Percentiles rank a stretch among this genome's conserved stretches.
Conservation (phyloP, 2,797 vertebrate species). For the Merluccius polli region DNA sequence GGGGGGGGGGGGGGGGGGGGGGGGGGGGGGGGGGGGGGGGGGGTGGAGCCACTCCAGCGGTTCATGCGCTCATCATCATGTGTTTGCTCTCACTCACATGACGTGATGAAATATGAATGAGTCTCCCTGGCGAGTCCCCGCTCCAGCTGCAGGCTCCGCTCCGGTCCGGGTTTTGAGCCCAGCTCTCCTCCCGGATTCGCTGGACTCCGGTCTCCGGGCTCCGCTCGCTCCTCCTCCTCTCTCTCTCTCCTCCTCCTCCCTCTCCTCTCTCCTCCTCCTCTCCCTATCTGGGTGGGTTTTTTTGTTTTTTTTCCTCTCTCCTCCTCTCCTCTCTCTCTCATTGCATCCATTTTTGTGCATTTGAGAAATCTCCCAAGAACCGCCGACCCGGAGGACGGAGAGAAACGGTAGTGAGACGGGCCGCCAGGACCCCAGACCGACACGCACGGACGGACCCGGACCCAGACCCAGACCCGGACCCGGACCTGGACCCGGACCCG, state of each 20-base stretch:
- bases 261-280: constrained; percentile 69
- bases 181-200: constrained; percentile 40
- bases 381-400: constrained; percentile 69
- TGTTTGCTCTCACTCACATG: constrained; percentile 38
- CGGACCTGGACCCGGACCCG: no score
- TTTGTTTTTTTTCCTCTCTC: constrained; percentile 20
- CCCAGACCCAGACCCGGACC: no score
- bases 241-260: constrained; percentile 22
- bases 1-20: neutral
- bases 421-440: constrained; percentile 49
- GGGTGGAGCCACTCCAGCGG: constrained; percentile 34
- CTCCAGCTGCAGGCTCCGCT: constrained; percentile 37
- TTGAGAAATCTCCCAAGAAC: constrained; percentile 80
- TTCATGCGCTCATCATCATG: constrained; percentile 24
- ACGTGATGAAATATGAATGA: constrained; percentile 54
- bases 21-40: neutral
- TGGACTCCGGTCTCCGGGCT: no score
- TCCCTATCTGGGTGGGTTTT: constrained; percentile 69
- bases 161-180: constrained; percentile 67
- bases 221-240: constrained; percentile 25
- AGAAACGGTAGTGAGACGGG: constrained; percentile 52
- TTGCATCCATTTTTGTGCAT: constrained; percentile 82
- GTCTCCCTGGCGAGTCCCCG: constrained; percentile 15
- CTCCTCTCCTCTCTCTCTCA: constrained; percentile 26
- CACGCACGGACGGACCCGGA: constrained; percentile 59